Evolutionary conservation across 2,797 vertebrate genomes (phyloP).

Genomic region (Philypnodon macrostomus): DNA sequence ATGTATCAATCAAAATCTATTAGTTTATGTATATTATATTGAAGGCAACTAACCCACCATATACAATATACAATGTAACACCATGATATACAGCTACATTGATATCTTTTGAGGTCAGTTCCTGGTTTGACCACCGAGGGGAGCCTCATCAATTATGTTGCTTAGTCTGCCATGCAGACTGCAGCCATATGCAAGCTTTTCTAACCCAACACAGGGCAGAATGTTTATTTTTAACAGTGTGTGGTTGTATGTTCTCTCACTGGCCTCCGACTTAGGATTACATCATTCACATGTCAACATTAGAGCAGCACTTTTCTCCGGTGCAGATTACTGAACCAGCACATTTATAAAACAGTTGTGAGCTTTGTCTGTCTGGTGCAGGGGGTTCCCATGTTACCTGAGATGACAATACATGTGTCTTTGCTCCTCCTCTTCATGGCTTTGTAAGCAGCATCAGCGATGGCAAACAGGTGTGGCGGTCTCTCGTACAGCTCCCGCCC

Average conservation of each 20-base stretch:
- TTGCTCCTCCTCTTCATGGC: slow-evolving; percentile 98
- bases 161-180: slow-evolving; percentile 27
- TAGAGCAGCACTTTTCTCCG: neutral
- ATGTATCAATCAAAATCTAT: too few species aligned
- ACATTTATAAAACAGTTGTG: neutral
- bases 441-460: slow-evolving; percentile 96
- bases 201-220: too few species aligned
- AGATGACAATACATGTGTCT: slow-evolving; percentile 98
- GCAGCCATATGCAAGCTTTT: slow-evolving; percentile 42
- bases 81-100: too few species aligned
- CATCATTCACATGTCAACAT: slow-evolving; percentile 1
- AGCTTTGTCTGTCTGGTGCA: neutral
- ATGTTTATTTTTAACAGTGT: slow-evolving; percentile 28
- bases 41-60: neutral
- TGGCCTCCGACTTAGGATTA: slow-evolving; percentile 18
- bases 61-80: too few species aligned
- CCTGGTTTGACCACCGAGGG: slow-evolving; percentile 63
- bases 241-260: slow-evolving; percentile 14
- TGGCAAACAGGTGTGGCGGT: slow-evolving; percentile 95
- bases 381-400: slow-evolving; percentile 76
- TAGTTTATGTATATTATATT: neutral
- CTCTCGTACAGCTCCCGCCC: slow-evolving; percentile 94
- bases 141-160: slow-evolving; percentile 44
- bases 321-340: neutral
- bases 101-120: slow-evolving; percentile 25